These are phyloP conservation scores for Euplagia quadripunctaria DNA, from an alignment of 2,888 invertebrate genomes.

Conservation along the genomic window DNA sequence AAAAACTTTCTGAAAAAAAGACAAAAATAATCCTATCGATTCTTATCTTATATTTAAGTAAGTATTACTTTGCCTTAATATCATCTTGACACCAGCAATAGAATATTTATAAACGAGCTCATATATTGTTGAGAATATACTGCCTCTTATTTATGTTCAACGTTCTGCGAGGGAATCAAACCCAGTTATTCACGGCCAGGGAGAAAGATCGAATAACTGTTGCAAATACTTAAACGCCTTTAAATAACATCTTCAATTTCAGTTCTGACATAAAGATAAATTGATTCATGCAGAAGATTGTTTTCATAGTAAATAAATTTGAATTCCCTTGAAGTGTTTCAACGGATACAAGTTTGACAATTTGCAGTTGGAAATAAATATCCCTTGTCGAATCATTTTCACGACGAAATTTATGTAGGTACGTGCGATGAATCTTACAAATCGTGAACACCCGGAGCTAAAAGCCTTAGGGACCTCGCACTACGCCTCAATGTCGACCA, in stretches of 20 bases:
- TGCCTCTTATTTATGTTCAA: neutral
- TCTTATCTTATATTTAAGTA: no score
- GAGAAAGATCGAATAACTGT: neutral
- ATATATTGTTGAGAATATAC: no score
- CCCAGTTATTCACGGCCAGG: neutral
- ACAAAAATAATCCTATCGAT: no score
- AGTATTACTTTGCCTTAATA: no score
- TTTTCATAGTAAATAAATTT: conserved; percentile 19
- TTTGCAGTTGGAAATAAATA: conserved; percentile 42
- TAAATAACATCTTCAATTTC: neutral
- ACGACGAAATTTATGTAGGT: conserved; percentile 49
- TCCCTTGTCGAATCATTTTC: conserved; percentile 44
- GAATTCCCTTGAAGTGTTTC: conserved; percentile 12
- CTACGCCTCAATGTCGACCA: neutral
- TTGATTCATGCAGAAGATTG: conserved; percentile 8
- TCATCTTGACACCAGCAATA: no score
- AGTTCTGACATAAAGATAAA: conserved; percentile 8
- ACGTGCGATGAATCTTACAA: conserved; percentile 48
- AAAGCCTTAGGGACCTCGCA: conserved; percentile 17
- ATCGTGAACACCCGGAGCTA: conserved; percentile 53
- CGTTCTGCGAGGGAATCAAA: neutral
- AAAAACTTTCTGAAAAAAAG: no score
- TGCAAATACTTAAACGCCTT: neutral
- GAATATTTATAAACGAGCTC: no score
- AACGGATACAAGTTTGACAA: conserved; percentile 29